Evolutionary conservation across 1,140 invertebrate genomes (phyloP).

Genomic region (Zophobas atratus): DNA sequence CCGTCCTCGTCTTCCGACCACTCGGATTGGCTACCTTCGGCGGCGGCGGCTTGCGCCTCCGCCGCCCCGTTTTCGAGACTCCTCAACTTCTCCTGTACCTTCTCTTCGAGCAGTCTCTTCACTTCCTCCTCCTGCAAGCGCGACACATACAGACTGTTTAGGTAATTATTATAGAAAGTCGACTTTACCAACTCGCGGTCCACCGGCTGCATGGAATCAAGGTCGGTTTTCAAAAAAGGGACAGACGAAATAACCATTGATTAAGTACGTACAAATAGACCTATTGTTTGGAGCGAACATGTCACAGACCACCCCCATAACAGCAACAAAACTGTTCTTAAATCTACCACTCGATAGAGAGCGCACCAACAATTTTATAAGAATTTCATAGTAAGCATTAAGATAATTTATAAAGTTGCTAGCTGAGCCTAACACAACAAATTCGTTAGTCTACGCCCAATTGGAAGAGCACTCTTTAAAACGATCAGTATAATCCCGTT

Average conservation of each 20-base stretch:
- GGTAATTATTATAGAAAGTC: slow-evolving; percentile 37
- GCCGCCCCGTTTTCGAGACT: slow-evolving; percentile 58
- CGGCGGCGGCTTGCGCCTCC: slow-evolving; percentile 9
- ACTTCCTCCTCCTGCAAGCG: slow-evolving; percentile 71
- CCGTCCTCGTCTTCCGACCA: slow-evolving; percentile 82
- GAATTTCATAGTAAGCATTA: too few relatives aligned
- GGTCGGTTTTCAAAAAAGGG: neutral
- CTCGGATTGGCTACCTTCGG: slow-evolving; percentile 79
- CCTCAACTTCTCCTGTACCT: slow-evolving; percentile 65
- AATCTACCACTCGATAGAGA: too few relatives aligned
- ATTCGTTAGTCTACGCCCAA: too few relatives aligned
- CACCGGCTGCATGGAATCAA: slow-evolving; percentile 58
- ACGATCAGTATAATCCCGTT: too few relatives aligned
- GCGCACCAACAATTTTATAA: too few relatives aligned
- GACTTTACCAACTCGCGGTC: slow-evolving; percentile 63
- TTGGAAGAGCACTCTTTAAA: too few relatives aligned
- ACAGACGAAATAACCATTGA: neutral
- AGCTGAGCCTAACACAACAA: too few relatives aligned
- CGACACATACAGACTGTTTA: slow-evolving; percentile 43
- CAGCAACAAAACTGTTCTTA: too few relatives aligned
- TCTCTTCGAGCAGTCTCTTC: slow-evolving; percentile 69
- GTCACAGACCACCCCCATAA: too few relatives aligned
- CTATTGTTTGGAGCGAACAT: too few relatives aligned
- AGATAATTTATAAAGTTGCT: too few relatives aligned
- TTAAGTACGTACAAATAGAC: too few relatives aligned